Conservation (phyloP, 2,888 invertebrate genomes). For the Celastrina argiolus region DNA sequence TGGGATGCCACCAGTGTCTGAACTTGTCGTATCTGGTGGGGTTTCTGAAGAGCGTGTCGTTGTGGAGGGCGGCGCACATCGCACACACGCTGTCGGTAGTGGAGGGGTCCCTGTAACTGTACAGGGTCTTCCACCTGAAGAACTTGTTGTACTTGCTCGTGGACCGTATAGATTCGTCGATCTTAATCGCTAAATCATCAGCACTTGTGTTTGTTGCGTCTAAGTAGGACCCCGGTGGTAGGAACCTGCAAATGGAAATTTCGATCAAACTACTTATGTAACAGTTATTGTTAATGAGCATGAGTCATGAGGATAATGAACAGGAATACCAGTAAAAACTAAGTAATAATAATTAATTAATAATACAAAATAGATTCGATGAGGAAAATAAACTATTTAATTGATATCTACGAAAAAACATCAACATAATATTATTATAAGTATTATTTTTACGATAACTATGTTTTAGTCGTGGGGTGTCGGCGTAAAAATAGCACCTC, state of each 20-base stretch:
- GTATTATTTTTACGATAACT: too few species aligned
- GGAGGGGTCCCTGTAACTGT: slow-evolving; percentile 44
- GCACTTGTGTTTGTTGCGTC: slow-evolving; percentile 42
- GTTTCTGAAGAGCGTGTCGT: slow-evolving; percentile 36
- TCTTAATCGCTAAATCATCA: slow-evolving; percentile 43
- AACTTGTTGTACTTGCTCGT: slow-evolving; percentile 46
- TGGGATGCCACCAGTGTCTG: slow-evolving; percentile 55
- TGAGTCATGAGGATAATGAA: not conserved
- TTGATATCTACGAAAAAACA: too few species aligned
- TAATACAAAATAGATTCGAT: too few species aligned
- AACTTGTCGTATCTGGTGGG: slow-evolving; percentile 45
- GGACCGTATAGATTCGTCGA: slow-evolving; percentile 43
- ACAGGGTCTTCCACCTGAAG: slow-evolving; percentile 52
- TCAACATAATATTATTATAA: too few species aligned
- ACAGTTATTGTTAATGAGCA: too few species aligned
- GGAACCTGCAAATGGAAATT: slow-evolving; percentile 49
- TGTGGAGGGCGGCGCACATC: slow-evolving; percentile 52
- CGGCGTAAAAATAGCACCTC: too few species aligned
- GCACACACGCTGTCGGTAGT: slow-evolving; percentile 46
- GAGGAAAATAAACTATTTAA: too few species aligned
- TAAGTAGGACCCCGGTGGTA: slow-evolving; percentile 61
- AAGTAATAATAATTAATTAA: too few species aligned
- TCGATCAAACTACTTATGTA: not conserved
- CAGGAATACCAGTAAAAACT: too few species aligned
- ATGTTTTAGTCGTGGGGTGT: too few species aligned